A percentile compares a stretch with the other conserved stretches of the same genome.
Evolutionary conservation across 2,797 vertebrate species (phyloP).

Genomic region (Falco berigora): DNA sequence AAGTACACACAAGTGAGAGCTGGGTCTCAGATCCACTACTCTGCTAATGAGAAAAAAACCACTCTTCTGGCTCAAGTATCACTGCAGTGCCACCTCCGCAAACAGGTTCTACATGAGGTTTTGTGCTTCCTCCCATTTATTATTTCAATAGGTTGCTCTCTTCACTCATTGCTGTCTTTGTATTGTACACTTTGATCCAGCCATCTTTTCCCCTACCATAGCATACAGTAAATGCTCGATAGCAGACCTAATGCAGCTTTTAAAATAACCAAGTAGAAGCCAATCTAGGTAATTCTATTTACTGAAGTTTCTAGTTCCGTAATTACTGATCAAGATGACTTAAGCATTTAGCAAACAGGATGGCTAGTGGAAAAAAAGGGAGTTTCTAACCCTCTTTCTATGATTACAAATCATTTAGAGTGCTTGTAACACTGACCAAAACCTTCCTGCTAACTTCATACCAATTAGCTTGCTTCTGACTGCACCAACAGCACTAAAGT

Average conservation of each 20-base stretch:
- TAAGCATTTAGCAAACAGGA: background rate
- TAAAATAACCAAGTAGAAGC: background rate
- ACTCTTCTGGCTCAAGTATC: background rate
- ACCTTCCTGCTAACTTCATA: background rate
- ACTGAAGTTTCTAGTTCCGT: background rate
- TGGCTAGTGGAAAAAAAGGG: background rate
- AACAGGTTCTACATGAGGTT: background rate
- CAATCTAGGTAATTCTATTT: background rate
- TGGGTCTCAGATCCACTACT: background rate
- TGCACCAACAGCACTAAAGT: background rate
- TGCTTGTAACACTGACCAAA: background rate
- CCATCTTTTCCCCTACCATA: background rate
- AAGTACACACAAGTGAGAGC: fast-evolving
- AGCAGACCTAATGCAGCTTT: background rate
- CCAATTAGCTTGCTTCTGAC: background rate
- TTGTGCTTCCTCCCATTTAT: background rate
- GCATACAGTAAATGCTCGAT: background rate
- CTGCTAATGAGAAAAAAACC: background rate
- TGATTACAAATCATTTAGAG: background rate
- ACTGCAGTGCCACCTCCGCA: background rate
- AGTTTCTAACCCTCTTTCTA: background rate
- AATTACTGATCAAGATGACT: background rate
- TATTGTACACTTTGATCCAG: background rate
- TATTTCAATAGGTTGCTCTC: background rate
- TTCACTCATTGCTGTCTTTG: background rate